Evolutionary conservation across 2,888 invertebrate genomes (phyloP).

Genomic region (Eristalinus aeneus): DNA sequence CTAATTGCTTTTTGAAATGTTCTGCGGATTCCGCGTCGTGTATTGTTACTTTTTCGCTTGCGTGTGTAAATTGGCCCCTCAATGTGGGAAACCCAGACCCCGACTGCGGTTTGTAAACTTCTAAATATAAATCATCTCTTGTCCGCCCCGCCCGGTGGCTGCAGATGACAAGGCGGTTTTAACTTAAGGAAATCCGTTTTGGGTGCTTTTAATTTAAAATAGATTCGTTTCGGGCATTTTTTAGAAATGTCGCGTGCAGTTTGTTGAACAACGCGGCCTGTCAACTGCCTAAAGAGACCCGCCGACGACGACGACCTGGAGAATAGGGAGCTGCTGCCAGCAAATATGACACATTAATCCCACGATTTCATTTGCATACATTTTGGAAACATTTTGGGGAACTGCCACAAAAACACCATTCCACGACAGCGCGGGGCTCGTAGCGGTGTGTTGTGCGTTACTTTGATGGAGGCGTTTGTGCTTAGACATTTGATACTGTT

Average conservation of each 20-base stretch:
- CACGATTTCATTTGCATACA: constrained; percentile 44
- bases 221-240: constrained; percentile 37
- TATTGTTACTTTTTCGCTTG: constrained; percentile 10
- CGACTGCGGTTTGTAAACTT: not conserved
- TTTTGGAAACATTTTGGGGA: constrained; percentile 17
- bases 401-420: not conserved
- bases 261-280: constrained; percentile 8
- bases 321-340: constrained; percentile 33
- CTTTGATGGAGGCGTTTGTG: not conserved
- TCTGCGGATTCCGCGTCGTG: not conserved
- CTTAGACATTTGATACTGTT: constrained; percentile 2
- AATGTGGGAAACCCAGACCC: not conserved
- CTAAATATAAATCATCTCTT: constrained; percentile 39
- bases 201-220: constrained; percentile 52
- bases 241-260: constrained; percentile 16
- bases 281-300: not conserved
- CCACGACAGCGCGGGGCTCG: not conserved
- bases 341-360: constrained; percentile 62
- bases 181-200: constrained; percentile 38
- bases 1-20: constrained; percentile 20
- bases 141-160: not conserved
- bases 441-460: not conserved
- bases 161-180: not conserved
- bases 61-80: not conserved
- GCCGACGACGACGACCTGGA: not conserved